Evolutionary conservation across 2,888 invertebrate species (phyloP).

Genomic region (Amorpha juglandis): DNA sequence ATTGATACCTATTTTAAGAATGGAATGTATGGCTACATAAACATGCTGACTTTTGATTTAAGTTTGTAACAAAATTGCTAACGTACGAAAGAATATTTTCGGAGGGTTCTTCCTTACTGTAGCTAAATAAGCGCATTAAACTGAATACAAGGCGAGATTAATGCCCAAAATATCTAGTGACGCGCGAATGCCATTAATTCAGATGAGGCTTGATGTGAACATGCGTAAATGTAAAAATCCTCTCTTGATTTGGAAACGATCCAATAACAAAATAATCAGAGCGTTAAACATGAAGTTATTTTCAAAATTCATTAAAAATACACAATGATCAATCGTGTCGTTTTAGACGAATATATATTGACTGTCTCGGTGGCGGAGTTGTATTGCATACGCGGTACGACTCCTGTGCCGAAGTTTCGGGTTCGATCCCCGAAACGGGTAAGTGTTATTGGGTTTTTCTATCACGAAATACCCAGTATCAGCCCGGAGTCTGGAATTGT

Average conservation of each 20-base stretch:
- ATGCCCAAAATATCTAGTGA: slow-evolving; percentile 39
- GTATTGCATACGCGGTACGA: too few species aligned
- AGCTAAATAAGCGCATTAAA: slow-evolving; percentile 42
- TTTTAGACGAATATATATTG: too few species aligned
- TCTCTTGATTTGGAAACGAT: slow-evolving; percentile 50
- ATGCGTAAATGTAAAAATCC: slow-evolving; percentile 49
- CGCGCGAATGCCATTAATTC: slow-evolving; percentile 37
- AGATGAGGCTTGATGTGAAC: slow-evolving; percentile 37
- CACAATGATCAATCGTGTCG: background rate
- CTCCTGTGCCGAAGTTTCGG: too few species aligned
- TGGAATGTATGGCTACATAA: too few species aligned
- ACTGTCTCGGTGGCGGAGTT: too few species aligned
- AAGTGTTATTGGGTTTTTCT: too few species aligned
- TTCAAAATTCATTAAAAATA: background rate
- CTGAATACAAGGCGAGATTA: slow-evolving; percentile 34
- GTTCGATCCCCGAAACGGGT: too few species aligned
- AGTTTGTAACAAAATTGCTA: too few species aligned
- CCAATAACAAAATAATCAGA: slow-evolving; percentile 46
- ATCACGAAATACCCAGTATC: too few species aligned
- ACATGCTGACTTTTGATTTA: too few species aligned
- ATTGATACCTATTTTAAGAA: background rate
- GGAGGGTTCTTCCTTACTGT: background rate
- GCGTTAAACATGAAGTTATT: slow-evolving; percentile 9
- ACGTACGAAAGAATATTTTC: background rate
- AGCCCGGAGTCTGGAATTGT: too few species aligned